Conservation (phyloP, 2,113 vertebrate genomes). For the Neomonachus schauinslandi region DNA sequence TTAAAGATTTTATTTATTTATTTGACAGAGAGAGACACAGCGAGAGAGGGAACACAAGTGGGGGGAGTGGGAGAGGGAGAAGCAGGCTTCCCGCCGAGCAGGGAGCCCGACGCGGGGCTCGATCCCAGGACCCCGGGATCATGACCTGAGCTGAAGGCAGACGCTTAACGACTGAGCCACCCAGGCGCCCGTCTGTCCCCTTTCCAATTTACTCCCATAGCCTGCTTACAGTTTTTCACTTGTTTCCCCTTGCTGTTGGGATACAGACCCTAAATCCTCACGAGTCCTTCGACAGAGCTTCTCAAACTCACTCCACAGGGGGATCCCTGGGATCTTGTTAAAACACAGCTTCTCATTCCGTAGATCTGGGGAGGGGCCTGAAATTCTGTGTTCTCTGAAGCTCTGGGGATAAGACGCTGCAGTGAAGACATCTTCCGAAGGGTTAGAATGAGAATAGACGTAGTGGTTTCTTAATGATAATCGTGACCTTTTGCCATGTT, state of each 20-base stretch:
- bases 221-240: neutral
- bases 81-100: no score
- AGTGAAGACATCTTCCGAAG: neutral
- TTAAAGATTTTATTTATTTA: no score
- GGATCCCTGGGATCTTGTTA: neutral
- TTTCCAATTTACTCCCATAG: neutral
- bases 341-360: neutral
- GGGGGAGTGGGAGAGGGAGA: no score
- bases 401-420: neutral
- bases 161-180: no score
- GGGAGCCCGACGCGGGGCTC: no score
- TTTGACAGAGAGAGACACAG: no score
- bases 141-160: no score
- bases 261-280: neutral
- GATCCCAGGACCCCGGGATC: no score
- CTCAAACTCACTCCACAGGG: neutral
- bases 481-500: neutral
- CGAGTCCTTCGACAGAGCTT: neutral
- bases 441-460: neutral
- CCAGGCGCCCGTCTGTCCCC: no score
- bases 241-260: neutral
- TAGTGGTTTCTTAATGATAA: neutral
- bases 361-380: neutral
- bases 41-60: no score
- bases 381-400: neutral